Evolutionary conservation across 2,888 invertebrate genomes (phyloP).

Genomic region (Clostera curtula): DNA sequence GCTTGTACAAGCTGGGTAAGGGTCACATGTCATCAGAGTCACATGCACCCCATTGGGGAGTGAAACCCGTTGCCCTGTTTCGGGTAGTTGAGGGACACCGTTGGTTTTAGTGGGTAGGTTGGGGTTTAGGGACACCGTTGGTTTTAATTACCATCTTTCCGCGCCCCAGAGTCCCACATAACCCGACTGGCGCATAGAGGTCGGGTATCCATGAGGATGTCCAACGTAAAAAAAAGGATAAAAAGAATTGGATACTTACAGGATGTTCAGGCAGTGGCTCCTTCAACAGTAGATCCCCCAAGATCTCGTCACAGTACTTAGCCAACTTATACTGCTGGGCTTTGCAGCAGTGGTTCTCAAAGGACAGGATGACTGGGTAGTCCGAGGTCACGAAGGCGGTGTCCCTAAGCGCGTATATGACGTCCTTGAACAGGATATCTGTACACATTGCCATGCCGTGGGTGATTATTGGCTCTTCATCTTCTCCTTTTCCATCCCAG

Average conservation of each 20-base stretch:
- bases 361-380: slow-evolving; percentile 97
- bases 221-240: too few relatives aligned
- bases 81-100: too few relatives aligned
- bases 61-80: too few relatives aligned
- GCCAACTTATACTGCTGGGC: slow-evolving; percentile 98
- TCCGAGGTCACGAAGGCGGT: slow-evolving; percentile 99
- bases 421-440: slow-evolving; percentile 98
- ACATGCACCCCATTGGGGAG: too few relatives aligned
- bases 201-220: not conserved
- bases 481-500: slow-evolving; percentile 98
- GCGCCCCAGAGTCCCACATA: too few relatives aligned
- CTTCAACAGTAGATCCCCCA: slow-evolving; percentile 92
- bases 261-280: slow-evolving; percentile 91
- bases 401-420: slow-evolving; percentile 97
- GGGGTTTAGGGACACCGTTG: too few relatives aligned
- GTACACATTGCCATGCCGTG: slow-evolving; percentile 99
- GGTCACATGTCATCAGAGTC: too few relatives aligned
- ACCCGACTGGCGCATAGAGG: too few relatives aligned
- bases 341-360: slow-evolving; percentile 99
- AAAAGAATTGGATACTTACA: slow-evolving; percentile 64
- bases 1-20: too few relatives aligned
- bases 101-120: too few relatives aligned
- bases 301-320: slow-evolving; percentile 98
- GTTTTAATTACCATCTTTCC: too few relatives aligned
- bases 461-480: slow-evolving; percentile 99